A percentile compares a stretch with the other conserved stretches of the same genome.
Conservation (phyloP, 2,797 vertebrate genomes). For the Apogon talboti region DNA sequence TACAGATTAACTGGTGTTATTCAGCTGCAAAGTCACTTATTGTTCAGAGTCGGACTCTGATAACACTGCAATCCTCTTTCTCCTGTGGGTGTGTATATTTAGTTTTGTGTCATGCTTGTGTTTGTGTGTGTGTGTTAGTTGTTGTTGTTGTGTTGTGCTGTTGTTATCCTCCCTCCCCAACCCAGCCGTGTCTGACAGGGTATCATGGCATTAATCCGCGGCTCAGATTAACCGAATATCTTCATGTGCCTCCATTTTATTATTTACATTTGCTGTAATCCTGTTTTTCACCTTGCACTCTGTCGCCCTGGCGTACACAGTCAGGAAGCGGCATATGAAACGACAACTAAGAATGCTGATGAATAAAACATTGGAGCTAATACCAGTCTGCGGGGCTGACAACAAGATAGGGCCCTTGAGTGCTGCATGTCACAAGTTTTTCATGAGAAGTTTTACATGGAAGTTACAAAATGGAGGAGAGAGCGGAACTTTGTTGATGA, state of each 20-base stretch:
- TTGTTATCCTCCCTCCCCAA: slow-evolving; percentile 22
- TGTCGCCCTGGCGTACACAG: slow-evolving; percentile 38
- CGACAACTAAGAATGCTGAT: slow-evolving; percentile 60
- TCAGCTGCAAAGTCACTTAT: slow-evolving; percentile 53
- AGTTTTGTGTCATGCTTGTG: slow-evolving; percentile 8
- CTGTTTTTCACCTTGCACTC: slow-evolving; percentile 73
- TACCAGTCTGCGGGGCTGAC: slow-evolving; percentile 58
- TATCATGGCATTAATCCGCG: slow-evolving; percentile 75
- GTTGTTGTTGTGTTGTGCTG: slow-evolving; percentile 28
- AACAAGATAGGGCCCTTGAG: slow-evolving; percentile 49
- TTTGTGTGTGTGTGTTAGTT: slow-evolving; percentile 27
- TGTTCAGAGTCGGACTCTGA: slow-evolving; percentile 64
- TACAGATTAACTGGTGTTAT: slow-evolving; percentile 46
- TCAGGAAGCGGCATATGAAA: slow-evolving; percentile 49
- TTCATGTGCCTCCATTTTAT: slow-evolving; percentile 70
- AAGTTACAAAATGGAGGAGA: slow-evolving; percentile 34
- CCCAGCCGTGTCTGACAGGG: slow-evolving; percentile 61
- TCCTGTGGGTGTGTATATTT: slow-evolving; percentile 10
- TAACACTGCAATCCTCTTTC: slow-evolving; percentile 50
- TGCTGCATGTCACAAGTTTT: slow-evolving; percentile 62
- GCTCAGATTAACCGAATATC: slow-evolving; percentile 76
- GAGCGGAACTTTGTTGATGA: background rate
- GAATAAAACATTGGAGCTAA: slow-evolving; percentile 80
- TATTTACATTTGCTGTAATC: slow-evolving; percentile 81
- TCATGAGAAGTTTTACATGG: slow-evolving; percentile 33